phyloP scores from a whole-genome alignment of 2,888 invertebrate species.

The Gasteruption jaculator region DNA sequence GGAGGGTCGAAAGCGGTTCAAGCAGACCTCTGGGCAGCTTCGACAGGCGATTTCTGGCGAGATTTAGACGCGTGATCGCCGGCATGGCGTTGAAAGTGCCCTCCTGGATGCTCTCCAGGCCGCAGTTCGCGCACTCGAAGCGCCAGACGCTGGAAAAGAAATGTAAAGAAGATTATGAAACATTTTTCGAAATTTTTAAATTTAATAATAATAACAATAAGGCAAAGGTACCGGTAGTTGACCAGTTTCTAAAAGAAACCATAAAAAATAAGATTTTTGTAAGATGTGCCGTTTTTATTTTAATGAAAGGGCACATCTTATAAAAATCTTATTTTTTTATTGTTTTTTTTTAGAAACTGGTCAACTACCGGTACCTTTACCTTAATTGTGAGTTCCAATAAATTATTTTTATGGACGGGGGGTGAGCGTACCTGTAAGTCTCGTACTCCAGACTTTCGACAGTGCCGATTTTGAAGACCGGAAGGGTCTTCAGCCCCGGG shows the following conservation, averaged over 20 bases:
- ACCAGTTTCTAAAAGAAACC: not conserved
- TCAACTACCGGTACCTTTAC: too few species aligned
- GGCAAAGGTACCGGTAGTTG: not conserved
- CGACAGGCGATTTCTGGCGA: slow-evolving; percentile 59
- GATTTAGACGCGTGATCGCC: slow-evolving; percentile 62
- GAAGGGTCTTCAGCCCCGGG: slow-evolving; percentile 63
- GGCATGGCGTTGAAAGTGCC: slow-evolving; percentile 70
- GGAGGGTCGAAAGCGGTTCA: slow-evolving; percentile 57
- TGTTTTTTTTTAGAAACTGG: too few species aligned
- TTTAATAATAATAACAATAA: too few species aligned
- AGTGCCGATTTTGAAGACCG: slow-evolving; percentile 63
- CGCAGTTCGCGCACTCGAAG: slow-evolving; percentile 73
- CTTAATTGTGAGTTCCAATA: too few species aligned
- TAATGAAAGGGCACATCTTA: too few species aligned
- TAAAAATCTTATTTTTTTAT: too few species aligned
- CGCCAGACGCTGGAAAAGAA: slow-evolving; percentile 60
- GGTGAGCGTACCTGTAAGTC: slow-evolving; percentile 43
- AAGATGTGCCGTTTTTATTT: too few species aligned
- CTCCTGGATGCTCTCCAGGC: slow-evolving; percentile 60
- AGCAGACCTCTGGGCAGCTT: slow-evolving; percentile 38
- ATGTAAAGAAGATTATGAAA: not conserved
- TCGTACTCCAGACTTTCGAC: slow-evolving; percentile 46
- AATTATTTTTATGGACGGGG: too few species aligned
- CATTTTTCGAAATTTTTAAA: slow-evolving; percentile 1
- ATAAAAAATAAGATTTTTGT: slow-evolving; percentile 3